phyloP scores from a whole-genome alignment of 2,888 invertebrate species.

The Chloroclysta siterata region DNA sequence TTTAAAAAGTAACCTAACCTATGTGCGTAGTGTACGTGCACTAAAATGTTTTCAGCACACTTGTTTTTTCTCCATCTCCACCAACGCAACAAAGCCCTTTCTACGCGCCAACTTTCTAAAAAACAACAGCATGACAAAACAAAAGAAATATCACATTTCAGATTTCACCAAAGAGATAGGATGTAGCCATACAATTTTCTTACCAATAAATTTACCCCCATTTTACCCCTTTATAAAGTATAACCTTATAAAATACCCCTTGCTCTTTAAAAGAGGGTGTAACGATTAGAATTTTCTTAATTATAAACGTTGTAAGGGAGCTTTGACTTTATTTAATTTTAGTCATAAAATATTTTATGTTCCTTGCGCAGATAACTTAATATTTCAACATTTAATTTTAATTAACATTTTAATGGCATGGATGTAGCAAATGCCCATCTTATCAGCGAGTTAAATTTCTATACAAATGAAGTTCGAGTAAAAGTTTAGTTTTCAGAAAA shows the following conservation, averaged over 20 bases:
- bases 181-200: background rate
- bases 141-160: background rate
- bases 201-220: background rate
- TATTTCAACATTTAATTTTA: slow-evolving; percentile 15
- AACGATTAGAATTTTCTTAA: slow-evolving; percentile 25
- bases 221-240: background rate
- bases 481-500: no score
- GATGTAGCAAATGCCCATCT: background rate
- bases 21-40: no score
- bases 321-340: slow-evolving; percentile 24
- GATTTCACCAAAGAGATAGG: background rate
- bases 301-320: slow-evolving; percentile 24
- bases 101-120: no score
- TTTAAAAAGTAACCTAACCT: no score
- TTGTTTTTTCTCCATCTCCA: no score
- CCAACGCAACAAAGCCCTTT: no score
- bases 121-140: background rate
- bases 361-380: slow-evolving; percentile 18
- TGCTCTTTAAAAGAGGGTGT: slow-evolving; percentile 8
- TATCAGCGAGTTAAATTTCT: background rate
- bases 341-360: slow-evolving; percentile 30
- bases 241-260: slow-evolving; percentile 9
- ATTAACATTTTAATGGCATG: slow-evolving; percentile 16
- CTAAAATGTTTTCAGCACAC: no score
- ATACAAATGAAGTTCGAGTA: background rate